phyloP scores from a whole-genome alignment of 2,888 invertebrate species.

The Ellobium chinense region DNA sequence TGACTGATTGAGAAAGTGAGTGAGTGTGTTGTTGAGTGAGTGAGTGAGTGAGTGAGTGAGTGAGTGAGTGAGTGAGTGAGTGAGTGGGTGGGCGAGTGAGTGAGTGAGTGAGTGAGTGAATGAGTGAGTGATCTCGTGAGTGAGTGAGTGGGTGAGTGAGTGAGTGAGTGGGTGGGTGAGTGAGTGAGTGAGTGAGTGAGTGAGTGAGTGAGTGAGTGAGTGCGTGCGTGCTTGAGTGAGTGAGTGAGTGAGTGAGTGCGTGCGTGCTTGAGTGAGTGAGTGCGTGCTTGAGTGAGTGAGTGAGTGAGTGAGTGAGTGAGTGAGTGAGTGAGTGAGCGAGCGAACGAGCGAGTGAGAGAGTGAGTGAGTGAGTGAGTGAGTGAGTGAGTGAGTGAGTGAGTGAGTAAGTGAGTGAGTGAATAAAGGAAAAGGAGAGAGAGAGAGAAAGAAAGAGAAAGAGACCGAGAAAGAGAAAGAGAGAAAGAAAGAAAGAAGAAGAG shows the following conservation, averaged over 20 bases:
- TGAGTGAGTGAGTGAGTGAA: background rate
- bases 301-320: background rate
- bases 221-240: background rate
- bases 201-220: background rate
- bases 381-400: background rate
- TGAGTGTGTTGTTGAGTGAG: no score
- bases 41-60: background rate
- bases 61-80: background rate
- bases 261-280: background rate
- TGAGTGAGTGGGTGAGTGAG: background rate
- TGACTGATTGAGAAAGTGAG: no score
- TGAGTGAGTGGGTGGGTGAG: background rate
- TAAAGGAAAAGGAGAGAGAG: background rate
- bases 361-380: background rate
- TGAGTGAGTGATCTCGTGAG: background rate
- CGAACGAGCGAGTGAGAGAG: background rate
- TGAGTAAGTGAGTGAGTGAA: background rate
- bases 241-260: background rate
- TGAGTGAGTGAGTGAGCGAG: background rate
- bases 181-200: background rate
- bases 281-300: background rate
- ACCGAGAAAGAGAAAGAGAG: background rate
- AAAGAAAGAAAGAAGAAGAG: background rate
- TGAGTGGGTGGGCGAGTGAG: background rate
- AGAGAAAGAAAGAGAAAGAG: background rate